Base-by-base conservation (phyloP, 2,797 vertebrate genomes). In the Synaphobranchus kaupii region DNA sequence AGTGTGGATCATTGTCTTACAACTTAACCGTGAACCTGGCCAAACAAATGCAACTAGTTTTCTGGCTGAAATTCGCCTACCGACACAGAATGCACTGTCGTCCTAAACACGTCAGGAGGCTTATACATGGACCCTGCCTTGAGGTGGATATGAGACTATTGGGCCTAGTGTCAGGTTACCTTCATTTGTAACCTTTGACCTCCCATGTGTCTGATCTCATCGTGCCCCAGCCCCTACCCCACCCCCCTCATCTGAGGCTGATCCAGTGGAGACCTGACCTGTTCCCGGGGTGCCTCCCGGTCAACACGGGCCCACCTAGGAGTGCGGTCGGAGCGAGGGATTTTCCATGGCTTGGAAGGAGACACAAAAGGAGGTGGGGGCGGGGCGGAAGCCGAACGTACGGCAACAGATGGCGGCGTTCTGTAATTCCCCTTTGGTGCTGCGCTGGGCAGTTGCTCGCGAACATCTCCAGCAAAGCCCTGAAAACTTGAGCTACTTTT, bases 351-450 rank as follows among this genome's bases (percentile, higher is more conserved):
- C 81, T 73, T 48, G 34, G 28, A 84, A 50, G 3, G 31, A 71
- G 48, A 73, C 76, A 60, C 20, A 48, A 44, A 81, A 94, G 96
- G 96, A 96, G 94, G 92, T 92, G 93, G 91, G 87, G 88, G 93
- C 90, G 94, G 76, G n/a, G 3, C 91, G 94, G 81, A n/a, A n/a
- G 39, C 94, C 92, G 71, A 17, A 76, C 93, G 94, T 94, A 3
- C 94, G 93, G 93, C 93, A 94, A 93, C 96, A 96, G 96, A 96
- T 97, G 96, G 96, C 92, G 91, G 92, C 89, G 91, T 94, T 94
- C 93, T 92, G 90, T 97, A 96, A 96, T 97, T 97, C 95, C 94
- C 95, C 94, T 96, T 96, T 95, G 95, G 95, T 96, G 96, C 95
- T 95, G 94, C 90, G 93, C 91, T 95, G 94, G 95, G 94, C 95